A percentile compares a stretch with the other conserved stretches of the same genome.
phyloP scores from a whole-genome alignment of 1,140 invertebrate species.

The Lepidostoma basale region DNA sequence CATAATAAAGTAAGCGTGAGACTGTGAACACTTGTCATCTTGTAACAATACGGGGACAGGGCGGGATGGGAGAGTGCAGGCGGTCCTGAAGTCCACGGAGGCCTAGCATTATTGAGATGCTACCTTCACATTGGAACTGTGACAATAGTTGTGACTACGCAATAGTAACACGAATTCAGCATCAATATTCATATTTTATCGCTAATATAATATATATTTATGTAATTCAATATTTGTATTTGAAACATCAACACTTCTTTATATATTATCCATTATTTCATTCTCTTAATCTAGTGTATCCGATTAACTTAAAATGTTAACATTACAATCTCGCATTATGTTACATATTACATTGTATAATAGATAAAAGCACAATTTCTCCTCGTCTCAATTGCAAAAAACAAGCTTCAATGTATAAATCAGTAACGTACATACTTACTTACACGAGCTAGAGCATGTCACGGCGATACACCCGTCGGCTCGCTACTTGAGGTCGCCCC shows the following conservation, averaged over 20 bases:
- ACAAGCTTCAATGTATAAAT: constrained; percentile 31
- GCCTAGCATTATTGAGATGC: constrained; percentile 8
- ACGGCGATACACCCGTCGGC: no score
- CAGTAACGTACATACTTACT: constrained; percentile 12
- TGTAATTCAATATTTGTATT: constrained; percentile 37
- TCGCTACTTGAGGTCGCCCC: no score
- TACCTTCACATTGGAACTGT: constrained; percentile 11
- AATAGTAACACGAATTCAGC: constrained; percentile 28
- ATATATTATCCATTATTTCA: constrained; percentile 28
- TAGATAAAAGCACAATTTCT: constrained; percentile 28
- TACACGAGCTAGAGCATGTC: no score
- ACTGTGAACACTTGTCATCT: no score
- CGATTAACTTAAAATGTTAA: constrained; percentile 31
- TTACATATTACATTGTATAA: constrained; percentile 29
- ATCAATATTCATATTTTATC: constrained; percentile 18
- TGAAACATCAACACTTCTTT: constrained; percentile 40
- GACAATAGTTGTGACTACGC: constrained; percentile 25
- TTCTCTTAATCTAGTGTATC: constrained; percentile 28
- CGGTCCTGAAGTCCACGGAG: no score
- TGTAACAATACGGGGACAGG: no score
- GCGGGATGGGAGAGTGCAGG: no score
- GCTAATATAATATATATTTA: no score
- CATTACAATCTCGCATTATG: constrained; percentile 30
- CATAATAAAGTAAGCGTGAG: no score
- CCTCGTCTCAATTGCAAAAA: constrained; percentile 29